Evolutionary conservation across 2,113 vertebrate genomes (phyloP).

Genomic region (Equus quagga): DNA sequence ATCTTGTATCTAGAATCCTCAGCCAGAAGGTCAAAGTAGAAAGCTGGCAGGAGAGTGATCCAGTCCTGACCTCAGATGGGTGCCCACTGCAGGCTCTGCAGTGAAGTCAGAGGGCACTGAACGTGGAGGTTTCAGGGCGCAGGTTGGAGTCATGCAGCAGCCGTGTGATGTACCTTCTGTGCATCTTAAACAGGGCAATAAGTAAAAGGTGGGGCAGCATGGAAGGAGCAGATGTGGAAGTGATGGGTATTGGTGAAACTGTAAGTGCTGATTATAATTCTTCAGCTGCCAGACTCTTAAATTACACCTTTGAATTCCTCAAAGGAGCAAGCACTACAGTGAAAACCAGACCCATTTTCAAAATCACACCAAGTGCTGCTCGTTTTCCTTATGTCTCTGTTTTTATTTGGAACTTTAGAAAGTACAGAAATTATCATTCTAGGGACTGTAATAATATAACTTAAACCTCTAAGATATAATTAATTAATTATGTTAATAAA

Average conservation of each 20-base stretch:
- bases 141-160: not conserved
- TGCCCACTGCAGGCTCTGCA: rapidly evolving
- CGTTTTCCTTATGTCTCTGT: not conserved
- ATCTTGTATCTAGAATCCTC: not conserved
- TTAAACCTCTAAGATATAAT: constrained; percentile 29
- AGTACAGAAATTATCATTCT: constrained; percentile 16
- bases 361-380: not conserved
- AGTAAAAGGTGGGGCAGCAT: not conserved
- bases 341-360: constrained; percentile 61
- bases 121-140: not conserved
- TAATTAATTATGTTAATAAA: constrained; percentile 52
- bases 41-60: not conserved
- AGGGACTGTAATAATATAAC: not conserved
- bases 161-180: rapidly evolving
- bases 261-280: constrained; percentile 47
- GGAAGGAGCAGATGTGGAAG: not conserved
- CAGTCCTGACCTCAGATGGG: rapidly evolving
- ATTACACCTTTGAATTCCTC: constrained; percentile 62
- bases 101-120: rapidly evolving
- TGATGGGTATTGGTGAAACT: not conserved
- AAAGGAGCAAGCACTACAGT: constrained; percentile 21
- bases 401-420: constrained; percentile 61
- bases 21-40: not conserved
- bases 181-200: not conserved
- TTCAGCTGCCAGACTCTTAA: constrained; percentile 59